Conservation (phyloP, 2,888 invertebrate species). For the Cataglyphis cursor region DNA sequence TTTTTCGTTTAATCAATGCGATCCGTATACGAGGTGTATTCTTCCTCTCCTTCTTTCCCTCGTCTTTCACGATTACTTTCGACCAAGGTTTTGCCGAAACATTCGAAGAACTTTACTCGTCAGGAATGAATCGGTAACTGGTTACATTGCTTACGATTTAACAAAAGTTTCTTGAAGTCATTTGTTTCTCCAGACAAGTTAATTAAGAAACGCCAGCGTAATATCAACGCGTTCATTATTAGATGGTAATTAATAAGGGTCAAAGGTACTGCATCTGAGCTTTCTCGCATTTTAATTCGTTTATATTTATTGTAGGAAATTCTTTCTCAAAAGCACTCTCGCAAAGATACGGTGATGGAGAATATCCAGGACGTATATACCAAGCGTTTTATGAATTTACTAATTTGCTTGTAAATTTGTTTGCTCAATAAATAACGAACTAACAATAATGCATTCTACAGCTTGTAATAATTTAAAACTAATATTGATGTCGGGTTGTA, state of each 20-base stretch:
- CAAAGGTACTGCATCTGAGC: conserved; percentile 44
- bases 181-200: conserved; percentile 46
- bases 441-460: conserved; percentile 44
- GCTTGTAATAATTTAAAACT: conserved; percentile 31
- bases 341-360: conserved; percentile 20
- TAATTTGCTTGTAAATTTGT: conserved; percentile 27
- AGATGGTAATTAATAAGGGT: conserved; percentile 60
- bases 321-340: neutral
- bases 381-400: conserved; percentile 35
- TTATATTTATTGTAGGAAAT: neutral
- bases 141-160: conserved; percentile 67
- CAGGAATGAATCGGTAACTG: conserved; percentile 43
- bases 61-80: conserved; percentile 27
- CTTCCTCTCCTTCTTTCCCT: conserved; percentile 41
- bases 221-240: conserved; percentile 57
- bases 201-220: neutral
- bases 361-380: neutral
- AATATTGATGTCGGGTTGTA: conserved; percentile 23
- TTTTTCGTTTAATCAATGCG: conserved; percentile 65
- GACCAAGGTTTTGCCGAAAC: conserved; percentile 81
- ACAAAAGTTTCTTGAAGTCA: conserved; percentile 59
- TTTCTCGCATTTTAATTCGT: conserved; percentile 27
- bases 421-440: conserved; percentile 39
- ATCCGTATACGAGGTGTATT: conserved; percentile 63
- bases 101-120: conserved; percentile 72